A percentile compares a stretch with the other conserved stretches of the same genome.
Evolutionary conservation across 2,797 vertebrate genomes (phyloP).

Genomic region (Falco columbarius): DNA sequence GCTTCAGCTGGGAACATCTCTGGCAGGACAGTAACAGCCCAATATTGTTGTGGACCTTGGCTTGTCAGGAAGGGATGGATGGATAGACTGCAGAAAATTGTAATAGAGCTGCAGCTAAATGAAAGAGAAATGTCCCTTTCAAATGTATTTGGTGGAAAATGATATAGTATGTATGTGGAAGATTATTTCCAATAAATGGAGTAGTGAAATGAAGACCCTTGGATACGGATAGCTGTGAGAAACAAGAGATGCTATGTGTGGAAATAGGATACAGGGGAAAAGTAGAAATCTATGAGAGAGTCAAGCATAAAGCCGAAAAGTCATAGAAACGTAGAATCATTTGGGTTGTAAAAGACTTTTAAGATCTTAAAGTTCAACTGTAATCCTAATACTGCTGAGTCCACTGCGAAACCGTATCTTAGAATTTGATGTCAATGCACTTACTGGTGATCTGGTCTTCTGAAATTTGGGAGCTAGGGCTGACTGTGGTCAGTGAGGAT

Average conservation of each 20-base stretch:
- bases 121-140: not conserved
- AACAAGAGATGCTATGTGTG: not conserved
- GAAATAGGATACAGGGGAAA: not conserved
- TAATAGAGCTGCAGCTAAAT: not conserved
- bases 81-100: not conserved
- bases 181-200: not conserved
- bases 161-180: not conserved
- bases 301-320: not conserved
- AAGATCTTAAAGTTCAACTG: not conserved
- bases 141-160: not conserved
- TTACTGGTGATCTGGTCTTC: not conserved
- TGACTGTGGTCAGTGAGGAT: not conserved
- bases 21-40: not conserved
- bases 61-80: not conserved
- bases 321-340: not conserved
- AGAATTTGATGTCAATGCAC: not conserved
- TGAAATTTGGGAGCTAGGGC: not conserved
- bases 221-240: not conserved
- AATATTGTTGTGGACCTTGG: not conserved
- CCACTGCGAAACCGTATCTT: not conserved
- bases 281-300: not conserved
- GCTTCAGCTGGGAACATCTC: not conserved
- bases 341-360: not conserved
- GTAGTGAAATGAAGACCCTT: not conserved
- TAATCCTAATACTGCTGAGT: not conserved